phyloP scores from a whole-genome alignment of 2,888 invertebrate species.

The Heliothis peltigera region DNA sequence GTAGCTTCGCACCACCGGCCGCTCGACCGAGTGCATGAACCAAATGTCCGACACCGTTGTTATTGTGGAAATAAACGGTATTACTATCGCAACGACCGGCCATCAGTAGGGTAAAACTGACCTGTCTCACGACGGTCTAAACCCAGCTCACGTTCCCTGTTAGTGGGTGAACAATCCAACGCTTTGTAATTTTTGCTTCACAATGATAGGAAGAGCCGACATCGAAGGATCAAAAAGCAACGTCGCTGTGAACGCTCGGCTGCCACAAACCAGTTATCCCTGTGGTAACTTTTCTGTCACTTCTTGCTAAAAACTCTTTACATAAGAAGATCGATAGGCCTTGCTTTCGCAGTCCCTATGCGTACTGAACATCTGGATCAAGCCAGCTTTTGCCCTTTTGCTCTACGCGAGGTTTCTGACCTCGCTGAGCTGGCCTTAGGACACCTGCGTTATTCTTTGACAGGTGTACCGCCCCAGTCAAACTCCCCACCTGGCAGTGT shows the following conservation, averaged over 20 bases:
- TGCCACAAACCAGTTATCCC: conserved; percentile 92
- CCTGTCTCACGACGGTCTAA: conserved; percentile 92
- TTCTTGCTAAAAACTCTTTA: conserved; percentile 90
- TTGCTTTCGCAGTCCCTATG: conserved; percentile 91
- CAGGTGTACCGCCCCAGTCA: conserved; percentile 92
- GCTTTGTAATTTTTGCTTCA: conserved; percentile 93
- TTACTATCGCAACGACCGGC: conserved; percentile 88
- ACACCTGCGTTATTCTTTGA: conserved; percentile 92
- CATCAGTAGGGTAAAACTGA: conserved; percentile 91
- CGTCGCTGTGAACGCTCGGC: conserved; percentile 92
- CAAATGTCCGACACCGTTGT: conserved; percentile 91
- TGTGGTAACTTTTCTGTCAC: conserved; percentile 93
- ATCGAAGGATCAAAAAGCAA: conserved; percentile 93
- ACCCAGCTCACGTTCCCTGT: conserved; percentile 92
- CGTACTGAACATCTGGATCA: conserved; percentile 92
- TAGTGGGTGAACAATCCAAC: conserved; percentile 93
- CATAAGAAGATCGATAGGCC: conserved; percentile 92
- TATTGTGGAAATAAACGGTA: conserved; percentile 89
- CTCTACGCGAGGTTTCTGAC: conserved; percentile 93
- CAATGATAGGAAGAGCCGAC: conserved; percentile 94
- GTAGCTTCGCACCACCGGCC: conserved; percentile 92
- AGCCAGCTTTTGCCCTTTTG: conserved; percentile 92
- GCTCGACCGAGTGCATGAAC: conserved; percentile 90
- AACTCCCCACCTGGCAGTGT: conserved; percentile 91
- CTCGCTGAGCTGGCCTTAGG: conserved; percentile 91